These are phyloP conservation scores for Metellina segmentata DNA, from an alignment of 2,888 invertebrate genomes.

Conservation along the genomic window DNA sequence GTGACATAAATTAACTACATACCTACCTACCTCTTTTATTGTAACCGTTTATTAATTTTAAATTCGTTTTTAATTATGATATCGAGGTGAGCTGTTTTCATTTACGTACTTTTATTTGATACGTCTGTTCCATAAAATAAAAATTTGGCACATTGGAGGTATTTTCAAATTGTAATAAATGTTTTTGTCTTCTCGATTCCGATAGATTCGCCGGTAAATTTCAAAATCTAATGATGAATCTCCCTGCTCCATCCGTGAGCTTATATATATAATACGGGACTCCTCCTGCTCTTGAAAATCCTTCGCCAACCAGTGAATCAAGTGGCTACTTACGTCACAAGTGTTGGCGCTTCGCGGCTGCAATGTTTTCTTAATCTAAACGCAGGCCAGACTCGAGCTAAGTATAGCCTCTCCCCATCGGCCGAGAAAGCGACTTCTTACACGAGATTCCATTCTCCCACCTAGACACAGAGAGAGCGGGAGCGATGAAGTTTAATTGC, in stretches of 20 bases:
- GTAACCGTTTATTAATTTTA: no score
- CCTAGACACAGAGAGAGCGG: not conserved
- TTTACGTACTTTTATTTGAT: no score
- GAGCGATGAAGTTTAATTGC: not conserved
- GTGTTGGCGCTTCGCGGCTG: constrained; percentile 25
- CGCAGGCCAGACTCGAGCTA: not conserved
- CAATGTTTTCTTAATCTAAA: constrained; percentile 43
- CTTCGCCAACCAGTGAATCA: constrained; percentile 32
- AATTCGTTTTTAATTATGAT: no score
- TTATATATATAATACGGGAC: not conserved
- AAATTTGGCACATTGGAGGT: no score
- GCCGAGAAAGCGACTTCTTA: not conserved
- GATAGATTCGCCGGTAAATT: no score
- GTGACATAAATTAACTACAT: no score
- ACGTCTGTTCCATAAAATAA: no score
- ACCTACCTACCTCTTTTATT: no score
- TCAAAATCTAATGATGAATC: not conserved
- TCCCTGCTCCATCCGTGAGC: not conserved
- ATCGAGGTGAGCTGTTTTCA: no score
- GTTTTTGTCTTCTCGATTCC: no score
- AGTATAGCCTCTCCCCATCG: constrained; percentile 4
- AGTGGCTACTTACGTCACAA: constrained; percentile 60
- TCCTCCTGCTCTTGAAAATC: constrained; percentile 38
- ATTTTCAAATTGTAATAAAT: no score
- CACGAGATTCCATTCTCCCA: not conserved